Evolutionary conservation across 2,797 vertebrate genomes (phyloP), one percentile per base, ranked within the genome.

Genomic region (Acrossocheilus fasciatus): DNA sequence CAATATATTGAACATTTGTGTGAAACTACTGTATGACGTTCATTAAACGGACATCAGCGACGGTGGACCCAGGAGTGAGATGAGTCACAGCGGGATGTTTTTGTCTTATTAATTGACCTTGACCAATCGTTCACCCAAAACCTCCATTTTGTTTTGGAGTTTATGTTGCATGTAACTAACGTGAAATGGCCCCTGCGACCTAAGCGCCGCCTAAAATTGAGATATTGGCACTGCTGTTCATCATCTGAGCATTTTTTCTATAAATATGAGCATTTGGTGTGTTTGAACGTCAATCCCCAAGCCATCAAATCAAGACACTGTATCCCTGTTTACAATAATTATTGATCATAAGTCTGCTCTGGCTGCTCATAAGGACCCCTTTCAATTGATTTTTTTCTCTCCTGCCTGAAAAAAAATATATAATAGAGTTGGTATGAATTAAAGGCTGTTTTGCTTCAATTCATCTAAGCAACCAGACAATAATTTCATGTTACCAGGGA

Each of bases 401-500:
- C 64, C 87, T 91, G 91, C 90, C 91, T 91, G 92, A 93, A 94
- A 94, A 94, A 87, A 87, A 64, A 50, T 34, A 83, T 68, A 69
- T 70, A 82, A 94, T 92, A 92, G 92, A 93, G 91, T 92, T 95
- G 89, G 94, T 93, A 93, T 94, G 93, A 96, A 95, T 95, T 95
- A 95, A 94, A 92, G 93, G 88, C 87, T 94, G 92, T 96, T 96
- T 96, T 95, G 95, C 95, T 95, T 96, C 95, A 95, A 95, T 97
- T 96, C 95, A 95, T 97, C 96, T 94, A 94, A 96, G 95, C 95
- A 95, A 93, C 92, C 93, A 95, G 95, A 97, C 96, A 96, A 95
- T 96, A 93, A 94, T 95, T 82, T 93, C 93, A 93, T 90, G 96
- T 97, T 97, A 95, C 96, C 95, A 96, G 90, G 94, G 96, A 92